Conservation (phyloP, 2,888 invertebrate genomes). For the Thalpophila matura region DNA sequence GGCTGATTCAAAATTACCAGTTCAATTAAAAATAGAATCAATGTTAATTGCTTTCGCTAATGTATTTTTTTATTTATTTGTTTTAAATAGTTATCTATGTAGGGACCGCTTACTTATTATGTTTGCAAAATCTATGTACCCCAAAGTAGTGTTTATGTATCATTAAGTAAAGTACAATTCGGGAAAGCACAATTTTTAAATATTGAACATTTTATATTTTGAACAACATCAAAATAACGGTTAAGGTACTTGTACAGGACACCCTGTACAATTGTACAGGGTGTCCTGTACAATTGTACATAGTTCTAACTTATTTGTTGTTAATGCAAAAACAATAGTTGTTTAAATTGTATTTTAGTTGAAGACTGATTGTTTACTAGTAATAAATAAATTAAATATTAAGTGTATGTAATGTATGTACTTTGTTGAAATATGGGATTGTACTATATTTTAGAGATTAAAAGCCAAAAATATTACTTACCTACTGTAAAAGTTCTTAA, state of each 20-base stretch:
- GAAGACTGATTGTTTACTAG: slow-evolving; percentile 88
- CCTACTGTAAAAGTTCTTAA: background rate
- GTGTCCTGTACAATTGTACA: slow-evolving; percentile 69
- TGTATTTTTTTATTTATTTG: too few relatives aligned
- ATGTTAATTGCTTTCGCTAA: too few relatives aligned
- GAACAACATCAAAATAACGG: slow-evolving; percentile 51
- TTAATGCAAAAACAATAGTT: slow-evolving; percentile 69
- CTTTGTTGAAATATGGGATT: slow-evolving; percentile 17
- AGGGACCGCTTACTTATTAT: background rate
- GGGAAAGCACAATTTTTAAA: slow-evolving; percentile 72
- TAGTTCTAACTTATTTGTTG: slow-evolving; percentile 78
- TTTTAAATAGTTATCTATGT: background rate
- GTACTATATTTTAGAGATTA: background rate
- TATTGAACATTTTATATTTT: slow-evolving; percentile 32
- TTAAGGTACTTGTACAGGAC: too few relatives aligned
- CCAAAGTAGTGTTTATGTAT: slow-evolving; percentile 35
- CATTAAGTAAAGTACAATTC: slow-evolving; percentile 72
- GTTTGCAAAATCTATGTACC: slow-evolving; percentile 19
- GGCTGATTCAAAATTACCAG: too few relatives aligned
- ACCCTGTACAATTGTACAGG: too few relatives aligned
- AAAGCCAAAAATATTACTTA: background rate
- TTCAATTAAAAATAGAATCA: too few relatives aligned
- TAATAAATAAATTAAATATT: slow-evolving; percentile 52
- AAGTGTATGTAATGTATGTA: slow-evolving; percentile 38
- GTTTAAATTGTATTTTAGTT: slow-evolving; percentile 82